Base-by-base conservation (phyloP, 2,888 invertebrate species). In the Xylota sylvarum region DNA sequence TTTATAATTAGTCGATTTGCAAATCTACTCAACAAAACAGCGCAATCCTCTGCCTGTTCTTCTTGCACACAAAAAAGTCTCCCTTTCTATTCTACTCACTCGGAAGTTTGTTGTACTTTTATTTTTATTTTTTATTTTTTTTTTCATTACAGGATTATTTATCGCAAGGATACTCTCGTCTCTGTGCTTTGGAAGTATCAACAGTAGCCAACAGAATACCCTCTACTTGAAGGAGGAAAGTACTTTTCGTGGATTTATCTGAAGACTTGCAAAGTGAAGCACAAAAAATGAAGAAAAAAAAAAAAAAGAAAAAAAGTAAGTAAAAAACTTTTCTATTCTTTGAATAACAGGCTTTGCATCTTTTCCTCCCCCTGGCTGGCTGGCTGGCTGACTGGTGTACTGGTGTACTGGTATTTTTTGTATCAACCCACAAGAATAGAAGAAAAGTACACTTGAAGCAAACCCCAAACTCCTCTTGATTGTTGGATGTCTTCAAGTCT, bases 321-420 rank as follows among this genome's bases (percentile, higher is more conserved):
- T 0, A 10, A 10, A 58, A 56, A 78, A 78, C 62, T 82, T 86
- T 82, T 78, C 76, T 86, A 73, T 86, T 86, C 81, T 77, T 82
- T 86, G 86, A 86, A 77, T 82, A 86, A 82, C 86, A 82, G 77
- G 82, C 82, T 86, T 86, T 78, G 77, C 62, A 77, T 82, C 77
- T 30, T 85, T 23, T 58, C 40, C 50, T 64, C 17, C 32, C 12
- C 10, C n/a, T 67, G 37, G 10, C 27, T 4, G 3, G n/a, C 40
- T 4, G 4, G 5, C 4, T 14, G 14, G 58, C n/a, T 23, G 23
- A 23, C n/a, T 50, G 43, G 17, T 67, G 60, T 65, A 14, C 52
- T 80, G 73, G 60, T 60, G 58, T n/a, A n/a, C n/a, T n/a, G n/a
- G n/a, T n/a, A n/a, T n/a, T 77, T 77, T 72, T 23, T 23, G 40